Base-by-base conservation (phyloP, 2,797 vertebrate species). In the Silurus lanzhouensis region DNA sequence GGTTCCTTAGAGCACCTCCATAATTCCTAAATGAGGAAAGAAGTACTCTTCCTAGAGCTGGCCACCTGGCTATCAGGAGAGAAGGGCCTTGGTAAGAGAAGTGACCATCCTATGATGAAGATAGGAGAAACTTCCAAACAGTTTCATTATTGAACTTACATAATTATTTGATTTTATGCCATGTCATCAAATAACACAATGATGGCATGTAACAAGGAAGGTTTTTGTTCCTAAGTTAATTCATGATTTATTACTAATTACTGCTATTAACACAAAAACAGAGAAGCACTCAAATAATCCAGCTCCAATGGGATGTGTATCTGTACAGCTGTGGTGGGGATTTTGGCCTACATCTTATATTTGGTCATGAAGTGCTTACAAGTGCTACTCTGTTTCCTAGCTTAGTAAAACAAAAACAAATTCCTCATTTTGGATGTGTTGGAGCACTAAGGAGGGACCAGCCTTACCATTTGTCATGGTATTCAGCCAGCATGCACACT, bases 361-460 rank as follows among this genome's bases (percentile, higher is more conserved):
- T 91, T 95, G 90, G 93, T 93, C 91, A 92, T 86, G 87, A 88
- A 91, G 83, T 85, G 76, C 92, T 91, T 93, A 91, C 94, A 92
- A 86, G 87, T 71, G 66, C 88, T 63, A 74, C 85, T 85, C 87
- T 84, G 87, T 85, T 93, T 92, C 91, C 91, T 90, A 90, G 86
- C 87, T 81, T 83, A 84, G 64, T 52, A 84, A 89, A 88, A 90
- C 88, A 10, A 52, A 52, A 10, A 88, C 91, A 91, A 91, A 95
- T 93, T 93, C 91, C 91, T 92, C 61, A 84, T 17, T 52, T 52
- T 52, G 48, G 48, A 52, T 52, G 48, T 52, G 7, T 7, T 1
- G 9, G 82, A 91, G 92, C 91, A 88, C 85, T 91, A 90, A 90
- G 87, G 86, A 82, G 92, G 91, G 89, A 93, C 90, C n/a, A 31